These are phyloP conservation scores for Myotis davidii DNA, from an alignment of 2,113 vertebrate species.

Conservation along the genomic window DNA sequence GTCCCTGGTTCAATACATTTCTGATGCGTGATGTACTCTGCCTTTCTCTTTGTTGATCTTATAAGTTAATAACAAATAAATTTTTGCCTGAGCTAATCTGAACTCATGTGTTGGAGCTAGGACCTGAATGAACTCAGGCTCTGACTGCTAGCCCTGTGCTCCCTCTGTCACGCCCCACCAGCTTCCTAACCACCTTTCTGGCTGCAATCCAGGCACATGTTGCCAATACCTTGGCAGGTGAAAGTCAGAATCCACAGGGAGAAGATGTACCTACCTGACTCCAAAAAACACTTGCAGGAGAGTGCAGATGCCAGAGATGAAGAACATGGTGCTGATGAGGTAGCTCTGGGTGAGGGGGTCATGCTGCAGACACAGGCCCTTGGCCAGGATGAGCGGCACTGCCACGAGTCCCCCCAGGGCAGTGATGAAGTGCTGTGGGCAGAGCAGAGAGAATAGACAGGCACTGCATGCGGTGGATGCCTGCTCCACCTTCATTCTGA, in stretches of 20 bases:
- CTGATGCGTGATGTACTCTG: not conserved
- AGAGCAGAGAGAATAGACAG: slow-evolving; percentile 61
- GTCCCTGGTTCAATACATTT: not conserved
- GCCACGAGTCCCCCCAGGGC: slow-evolving; percentile 94
- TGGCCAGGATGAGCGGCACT: slow-evolving; percentile 94
- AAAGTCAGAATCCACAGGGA: not conserved
- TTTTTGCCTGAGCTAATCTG: not conserved
- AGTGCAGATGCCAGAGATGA: slow-evolving; percentile 96
- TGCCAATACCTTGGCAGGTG: not conserved
- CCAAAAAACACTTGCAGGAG: slow-evolving; percentile 96
- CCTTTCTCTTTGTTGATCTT: not conserved
- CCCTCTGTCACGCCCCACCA: not conserved
- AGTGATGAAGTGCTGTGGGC: slow-evolving; percentile 93
- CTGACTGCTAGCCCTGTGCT: not conserved
- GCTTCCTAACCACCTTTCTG: not conserved
- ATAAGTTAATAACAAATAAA: not conserved
- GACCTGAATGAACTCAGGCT: not conserved
- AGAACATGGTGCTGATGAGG: slow-evolving; percentile 98
- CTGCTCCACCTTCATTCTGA: not conserved
- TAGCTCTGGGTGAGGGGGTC: slow-evolving; percentile 95
- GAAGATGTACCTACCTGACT: slow-evolving; percentile 89
- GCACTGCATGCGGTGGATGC: not conserved
- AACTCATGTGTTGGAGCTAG: not conserved
- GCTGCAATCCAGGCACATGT: not conserved
- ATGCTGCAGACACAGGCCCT: slow-evolving; percentile 93